Base-by-base conservation (phyloP, 92 coral and sea anemone species). In the Epizoanthus ramosus region DNA sequence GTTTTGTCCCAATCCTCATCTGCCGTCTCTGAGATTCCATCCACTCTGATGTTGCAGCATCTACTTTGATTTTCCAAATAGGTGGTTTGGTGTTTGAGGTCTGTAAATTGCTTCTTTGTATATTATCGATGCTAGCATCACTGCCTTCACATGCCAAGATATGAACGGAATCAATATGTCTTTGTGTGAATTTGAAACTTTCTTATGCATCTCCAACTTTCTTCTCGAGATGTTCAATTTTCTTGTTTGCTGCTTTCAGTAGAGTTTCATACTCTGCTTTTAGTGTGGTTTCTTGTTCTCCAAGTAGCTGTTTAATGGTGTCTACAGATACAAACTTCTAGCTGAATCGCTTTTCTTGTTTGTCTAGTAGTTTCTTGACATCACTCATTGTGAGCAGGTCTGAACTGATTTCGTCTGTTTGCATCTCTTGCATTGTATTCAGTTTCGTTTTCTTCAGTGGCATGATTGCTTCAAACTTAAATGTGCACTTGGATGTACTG, bases 1-100 rank as follows among this genome's bases (percentile, higher is more conserved):
- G 86, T 68, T 15, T 65, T 41, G 70, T 72, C 53, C 80, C 58
- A 72, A 33, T 71, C 76, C 57, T 57, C 80, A 22, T 71, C 64
- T 68, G 23, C 22, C 24, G 71, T 17, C 53, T 83, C 79, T 7
- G 79, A 57, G 59, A 83, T 83, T 23, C 86, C 80, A 16, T 53
- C 79, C 56, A 54, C 54, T 74, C 79, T 74, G n/a, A 56, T 54
- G 3, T 23, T 52, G 22, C 28, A n/a, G 47, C 77, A 22, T 5
- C 77, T n/a, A 72, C 61, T 72, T 9, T 72, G 75, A 18, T 71
- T 71, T 71, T n/a, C 21, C 58, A 71, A 43, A 45, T 71, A 71
- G 63, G 39, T 52, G 1, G 24, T 43, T 73, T 73, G 63, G 6
- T 22, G 53, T 53, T 52, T 50, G 39, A 50, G 59, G 41, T 47